phyloP scores from a whole-genome alignment of 2,797 vertebrate species.

The Acrocephalus scirpaceus region DNA sequence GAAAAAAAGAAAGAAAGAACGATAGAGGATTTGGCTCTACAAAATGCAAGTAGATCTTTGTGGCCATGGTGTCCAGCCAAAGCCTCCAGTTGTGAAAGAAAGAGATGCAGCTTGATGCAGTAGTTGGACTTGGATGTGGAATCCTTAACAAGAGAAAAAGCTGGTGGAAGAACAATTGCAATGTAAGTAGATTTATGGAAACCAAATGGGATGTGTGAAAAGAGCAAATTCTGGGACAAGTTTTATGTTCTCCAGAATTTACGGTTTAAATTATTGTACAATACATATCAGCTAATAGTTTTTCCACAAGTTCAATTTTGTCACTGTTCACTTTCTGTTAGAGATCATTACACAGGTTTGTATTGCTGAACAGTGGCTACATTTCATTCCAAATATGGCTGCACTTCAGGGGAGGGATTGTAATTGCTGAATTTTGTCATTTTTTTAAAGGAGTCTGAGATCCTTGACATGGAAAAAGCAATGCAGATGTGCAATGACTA shows the following conservation, averaged over 20 bases:
- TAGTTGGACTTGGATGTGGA: not conserved
- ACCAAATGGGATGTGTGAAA: not conserved
- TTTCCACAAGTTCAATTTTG: not conserved
- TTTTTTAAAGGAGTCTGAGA: not conserved
- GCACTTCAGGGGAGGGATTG: not conserved
- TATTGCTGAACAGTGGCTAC: not conserved
- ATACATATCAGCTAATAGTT: not conserved
- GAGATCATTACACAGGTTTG: not conserved
- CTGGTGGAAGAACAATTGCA: not conserved
- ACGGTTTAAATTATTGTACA: not conserved
- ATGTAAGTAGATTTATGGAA: not conserved
- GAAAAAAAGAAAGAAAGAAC: not conserved
- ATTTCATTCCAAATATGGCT: conserved; percentile 5
- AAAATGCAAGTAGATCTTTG: not conserved
- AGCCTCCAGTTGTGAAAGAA: not conserved
- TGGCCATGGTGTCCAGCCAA: not conserved
- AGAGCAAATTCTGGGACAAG: not conserved
- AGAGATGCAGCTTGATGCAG: not conserved
- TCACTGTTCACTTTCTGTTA: conserved; percentile 5
- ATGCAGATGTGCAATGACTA: not conserved
- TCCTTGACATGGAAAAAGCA: not conserved
- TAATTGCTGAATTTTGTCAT: not conserved
- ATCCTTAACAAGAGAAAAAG: not conserved
- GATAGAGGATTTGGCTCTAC: not conserved
- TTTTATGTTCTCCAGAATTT: not conserved